Evolutionary conservation across 2,888 invertebrate genomes (phyloP), one percentile per base, ranked within the genome.

Genomic region (Epinotia bilunana): DNA sequence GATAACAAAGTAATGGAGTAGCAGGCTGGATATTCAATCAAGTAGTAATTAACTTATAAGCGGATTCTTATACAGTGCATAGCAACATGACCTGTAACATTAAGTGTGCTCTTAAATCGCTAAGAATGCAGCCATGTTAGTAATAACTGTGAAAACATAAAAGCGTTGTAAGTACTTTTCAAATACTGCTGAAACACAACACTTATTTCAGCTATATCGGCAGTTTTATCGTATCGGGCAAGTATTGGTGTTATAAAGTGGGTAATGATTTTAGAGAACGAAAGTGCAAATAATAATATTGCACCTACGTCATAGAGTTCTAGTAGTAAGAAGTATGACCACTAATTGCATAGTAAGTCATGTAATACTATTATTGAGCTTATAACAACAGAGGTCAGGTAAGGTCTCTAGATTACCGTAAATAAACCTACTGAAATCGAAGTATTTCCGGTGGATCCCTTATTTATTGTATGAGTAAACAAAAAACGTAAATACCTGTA

Each of bases 401-500:
- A 5, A n/a, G n/a, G 16, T n/a, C n/a, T n/a, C 7, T 6, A 53
- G 49, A 53, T 53, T 53, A 53, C 2, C 53, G 7, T 53, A 53
- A 53, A n/a, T n/a, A n/a, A 16, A n/a, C 49, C 16, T 49, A 16
- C 16, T 49, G 49, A 16, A 3, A 49, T n/a, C 49, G n/a, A 49
- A 49, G 49, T 6, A 33, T 33, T 6, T 33, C 16, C 43, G 3
- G 12, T 43, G 12, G 7, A 33, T 43, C 2, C 12, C 11, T 46
- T 46, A 46, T 46, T 46, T 46, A 46, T 46, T 13, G 12, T 39
- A 33, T 33, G n/a, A 13, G 39, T 55, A 16, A 57, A 55, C 46
- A 53, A 62, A 75, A 53, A 57, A 33, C 11, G 12, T 64, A 78
- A 77, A 77, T 83, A 95, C 95, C 88, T 94, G 93, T 78, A 95